Evolutionary conservation across 1,140 invertebrate genomes (phyloP), one percentile per base, ranked within the genome.

Genomic region (Anadara kagoshimensis): DNA sequence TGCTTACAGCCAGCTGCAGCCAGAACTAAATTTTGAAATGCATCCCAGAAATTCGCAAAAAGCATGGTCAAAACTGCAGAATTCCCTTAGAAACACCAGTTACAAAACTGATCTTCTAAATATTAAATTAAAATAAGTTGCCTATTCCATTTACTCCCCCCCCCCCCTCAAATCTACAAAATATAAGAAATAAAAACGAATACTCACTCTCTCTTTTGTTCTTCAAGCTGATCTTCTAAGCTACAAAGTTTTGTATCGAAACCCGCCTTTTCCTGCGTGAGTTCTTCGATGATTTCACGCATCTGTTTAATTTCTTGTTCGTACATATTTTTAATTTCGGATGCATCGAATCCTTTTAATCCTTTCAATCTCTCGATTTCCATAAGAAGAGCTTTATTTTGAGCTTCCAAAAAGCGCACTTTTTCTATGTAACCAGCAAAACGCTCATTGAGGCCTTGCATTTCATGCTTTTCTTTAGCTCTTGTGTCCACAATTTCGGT

Each of bases 371-470:
- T 80, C n/a, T 90, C 87, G 66, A 91, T 82, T 78, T 91, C 90
- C 20, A 82, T 78, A 29, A 82, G 86, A 26, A 91, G 74, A 66
- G 90, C 90, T 51, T 87, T 85, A 80, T 91, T 91, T 77, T 91
- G 90, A n/a, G 90, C 90, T 70, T 91, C 90, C 41, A 91, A 77
- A 75, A 90, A 91, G 53, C 90, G 82, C 18, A 89, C 87, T 77
- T 88, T 91, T 88, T 91, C 90, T 70, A 91, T 91, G 83, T 91
- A 91, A 69, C 80, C 83, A 65, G 90, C 90, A 73, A 91, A 88
- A 36, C 89, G 83, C 73, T 90, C 89, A 76, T 91, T 91, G 59
- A 91, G 78, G 57, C 90, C 89, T 64, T 84, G 85, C 85, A 91
- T 87, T 66, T 90, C 89, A 77, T 89, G 88, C 84, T 90, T 90